A percentile compares a stretch with the other conserved stretches of the same genome.
Evolutionary conservation across 2,888 invertebrate genomes (phyloP).

Genomic region (Dromius quadrimaculatus): DNA sequence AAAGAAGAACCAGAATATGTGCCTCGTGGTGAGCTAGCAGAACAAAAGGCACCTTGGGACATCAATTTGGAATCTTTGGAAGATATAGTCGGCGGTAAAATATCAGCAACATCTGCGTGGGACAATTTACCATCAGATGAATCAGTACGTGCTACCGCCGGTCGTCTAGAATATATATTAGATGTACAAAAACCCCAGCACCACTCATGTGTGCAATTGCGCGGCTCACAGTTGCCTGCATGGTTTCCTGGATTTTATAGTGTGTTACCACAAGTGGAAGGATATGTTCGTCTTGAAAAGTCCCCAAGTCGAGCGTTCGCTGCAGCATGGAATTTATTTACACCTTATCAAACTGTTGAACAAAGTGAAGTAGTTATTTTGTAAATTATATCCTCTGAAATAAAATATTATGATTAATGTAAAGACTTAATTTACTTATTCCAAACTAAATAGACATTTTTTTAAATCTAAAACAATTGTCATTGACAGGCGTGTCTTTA

Average conservation of each 20-base stretch:
- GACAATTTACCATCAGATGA: conserved; percentile 11
- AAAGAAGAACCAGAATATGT: conserved; percentile 2
- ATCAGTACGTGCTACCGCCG: not conserved
- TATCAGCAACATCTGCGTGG: not conserved
- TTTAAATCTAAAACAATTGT: too few species aligned
- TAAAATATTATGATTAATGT: too few species aligned
- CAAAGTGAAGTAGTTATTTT: conserved; percentile 13
- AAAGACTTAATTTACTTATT: too few species aligned
- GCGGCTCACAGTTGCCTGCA: conserved; percentile 11
- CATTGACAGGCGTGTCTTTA: too few species aligned
- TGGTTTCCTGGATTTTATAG: conserved; percentile 22
- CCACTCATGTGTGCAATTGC: conserved; percentile 17
- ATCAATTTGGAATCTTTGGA: conserved; percentile 9
- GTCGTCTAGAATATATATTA: conserved; percentile 3
- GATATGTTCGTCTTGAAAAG: not conserved
- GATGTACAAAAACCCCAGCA: conserved; percentile 19
- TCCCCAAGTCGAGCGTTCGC: conserved; percentile 8
- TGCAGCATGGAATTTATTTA: not conserved
- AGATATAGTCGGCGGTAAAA: conserved; percentile 10
- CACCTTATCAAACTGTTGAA: not conserved
- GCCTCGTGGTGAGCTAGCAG: not conserved
- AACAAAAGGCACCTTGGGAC: conserved; percentile 16
- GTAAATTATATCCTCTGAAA: too few species aligned
- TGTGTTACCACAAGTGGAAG: conserved; percentile 10
- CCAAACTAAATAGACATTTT: too few species aligned